Evolutionary conservation across 2,888 invertebrate species (phyloP), one percentile per base, ranked within the genome.

Genomic region (Rhopalosiphum nymphaeae): DNA sequence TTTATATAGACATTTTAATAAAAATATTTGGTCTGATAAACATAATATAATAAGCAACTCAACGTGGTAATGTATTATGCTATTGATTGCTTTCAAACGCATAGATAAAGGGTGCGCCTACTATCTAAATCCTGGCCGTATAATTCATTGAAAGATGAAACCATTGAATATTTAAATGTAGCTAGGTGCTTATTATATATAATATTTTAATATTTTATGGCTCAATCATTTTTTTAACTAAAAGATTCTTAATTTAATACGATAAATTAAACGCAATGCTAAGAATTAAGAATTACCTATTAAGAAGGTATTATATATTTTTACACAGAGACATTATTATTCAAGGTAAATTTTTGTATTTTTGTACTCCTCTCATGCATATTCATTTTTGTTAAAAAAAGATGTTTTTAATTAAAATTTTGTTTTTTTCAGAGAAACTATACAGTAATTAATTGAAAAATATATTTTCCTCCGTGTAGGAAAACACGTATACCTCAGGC

Each of bases 401-500:
- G 61, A 46, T 21, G 7, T 16, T 67, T 67, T 90, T 67, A 90
- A 67, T 90, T 67, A 67, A 90, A 90, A 90, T 13, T 67, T 90
- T 49, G 36, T 90, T 90, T 61, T 29, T 25, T 36, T 1, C 10
- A 26, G 26, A 13, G 26, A 46, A 87, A 46, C 29, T 46, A 46
- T 78, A 78, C 9, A 78, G 21, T 78, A 78, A 78, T 78, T 78
- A 78, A 36, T 78, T 36, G 36, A 78, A 78, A 78, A 78, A 21
- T 78, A 78, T 78, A 78, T 36, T 78, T 36, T 36, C 9, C 36
- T 78, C 36, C 36, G 36, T 36, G 36, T 36, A 9, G 21, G 9
- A 21, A 78, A 9, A n/a, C 7, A 3, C 36, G 36, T 78, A 78
- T 78, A 78, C 36, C 16, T 16, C 5, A 36, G 36, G 78, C 78